A percentile compares a stretch with the other conserved stretches of the same genome.
These are phyloP conservation scores for Emydocephalus ijimae DNA, from an alignment of 2,113 vertebrate genomes.

Conservation along the genomic window DNA sequence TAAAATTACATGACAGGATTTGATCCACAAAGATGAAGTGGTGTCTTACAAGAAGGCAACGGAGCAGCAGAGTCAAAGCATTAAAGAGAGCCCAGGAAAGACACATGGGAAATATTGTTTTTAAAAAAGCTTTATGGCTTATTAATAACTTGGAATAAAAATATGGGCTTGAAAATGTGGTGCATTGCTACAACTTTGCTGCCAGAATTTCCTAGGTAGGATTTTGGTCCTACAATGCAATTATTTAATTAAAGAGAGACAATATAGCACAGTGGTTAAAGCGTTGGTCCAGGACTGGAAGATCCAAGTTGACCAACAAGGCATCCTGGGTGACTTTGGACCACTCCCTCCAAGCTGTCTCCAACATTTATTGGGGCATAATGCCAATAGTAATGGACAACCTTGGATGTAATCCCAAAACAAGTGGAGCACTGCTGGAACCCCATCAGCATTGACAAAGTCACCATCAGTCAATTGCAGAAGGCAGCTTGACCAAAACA, in stretches of 20 bases:
- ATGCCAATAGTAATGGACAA: too few relatives aligned
- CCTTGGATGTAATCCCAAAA: too few relatives aligned
- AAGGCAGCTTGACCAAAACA: too few relatives aligned
- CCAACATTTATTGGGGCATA: background rate
- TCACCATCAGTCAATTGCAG: too few relatives aligned
- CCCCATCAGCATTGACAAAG: too few relatives aligned
- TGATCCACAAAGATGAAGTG: background rate
- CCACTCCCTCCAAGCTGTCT: background rate
- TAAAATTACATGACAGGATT: background rate
- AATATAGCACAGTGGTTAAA: background rate
- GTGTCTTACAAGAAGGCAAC: background rate
- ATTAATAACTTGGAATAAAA: background rate
- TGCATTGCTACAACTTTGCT: background rate
- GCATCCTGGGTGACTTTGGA: background rate
- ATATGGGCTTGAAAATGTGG: background rate
- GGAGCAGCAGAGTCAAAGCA: background rate
- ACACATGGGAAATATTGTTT: background rate
- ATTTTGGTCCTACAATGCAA: background rate
- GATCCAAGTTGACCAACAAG: background rate
- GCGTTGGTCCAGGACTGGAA: background rate
- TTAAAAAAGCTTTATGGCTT: background rate
- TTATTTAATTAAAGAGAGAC: background rate
- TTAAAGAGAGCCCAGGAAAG: background rate
- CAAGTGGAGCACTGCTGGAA: too few relatives aligned
- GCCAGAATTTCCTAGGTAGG: background rate